Conservation (phyloP, 92 coral and sea anemone species). For the Blastomussa wellsi region DNA sequence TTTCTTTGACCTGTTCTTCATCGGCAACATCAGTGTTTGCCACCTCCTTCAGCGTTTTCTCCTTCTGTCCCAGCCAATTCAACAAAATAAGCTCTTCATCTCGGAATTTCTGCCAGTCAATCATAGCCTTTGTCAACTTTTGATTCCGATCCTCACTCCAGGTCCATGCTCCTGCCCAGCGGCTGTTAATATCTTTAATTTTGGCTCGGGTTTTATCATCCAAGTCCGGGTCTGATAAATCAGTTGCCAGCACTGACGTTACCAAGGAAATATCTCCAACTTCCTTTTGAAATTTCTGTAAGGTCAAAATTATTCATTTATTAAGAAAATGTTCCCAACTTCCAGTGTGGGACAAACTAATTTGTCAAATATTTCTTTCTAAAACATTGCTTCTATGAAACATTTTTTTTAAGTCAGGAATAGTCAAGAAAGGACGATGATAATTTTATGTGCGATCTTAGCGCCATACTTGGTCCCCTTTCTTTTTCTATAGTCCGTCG, state of each 20-base stretch:
- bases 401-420: no score
- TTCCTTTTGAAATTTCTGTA: conserved; percentile 70
- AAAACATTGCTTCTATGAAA: no score
- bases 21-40: conserved; percentile 81
- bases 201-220: conserved; percentile 61
- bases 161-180: conserved; percentile 75
- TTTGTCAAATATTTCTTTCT: no score
- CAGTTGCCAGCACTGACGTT: conserved; percentile 50
- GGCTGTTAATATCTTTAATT: conserved; percentile 53
- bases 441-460: no score
- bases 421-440: no score
- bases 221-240: conserved; percentile 63
- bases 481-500: no score
- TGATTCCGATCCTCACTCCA: conserved; percentile 81
- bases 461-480: no score
- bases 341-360: no score
- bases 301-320: neutral
- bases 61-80: conserved; percentile 89
- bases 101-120: conserved; percentile 81
- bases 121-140: conserved; percentile 58
- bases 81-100: conserved; percentile 79
- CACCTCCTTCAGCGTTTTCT: conserved; percentile 70
- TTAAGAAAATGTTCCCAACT: no score
- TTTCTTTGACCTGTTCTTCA: conserved; percentile 74
- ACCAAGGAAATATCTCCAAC: conserved; percentile 66